Conservation (phyloP, 30 jellyfish, hydroid and myxozoan genomes). For the Nemopilema nomurai region DNA sequence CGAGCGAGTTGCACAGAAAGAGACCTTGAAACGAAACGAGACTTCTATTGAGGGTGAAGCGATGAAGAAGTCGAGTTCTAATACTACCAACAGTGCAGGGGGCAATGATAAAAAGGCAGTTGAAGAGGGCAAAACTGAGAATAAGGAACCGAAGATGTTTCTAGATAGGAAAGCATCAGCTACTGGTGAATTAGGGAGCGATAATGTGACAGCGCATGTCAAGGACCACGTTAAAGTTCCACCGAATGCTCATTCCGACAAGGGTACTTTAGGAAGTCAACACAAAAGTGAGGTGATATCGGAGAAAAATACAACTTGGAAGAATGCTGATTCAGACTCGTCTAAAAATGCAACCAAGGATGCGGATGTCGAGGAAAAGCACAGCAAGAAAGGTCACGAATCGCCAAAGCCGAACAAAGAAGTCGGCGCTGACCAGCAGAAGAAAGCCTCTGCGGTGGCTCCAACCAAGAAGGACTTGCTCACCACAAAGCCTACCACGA, state of each 20-base stretch:
- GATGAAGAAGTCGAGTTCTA: not conserved
- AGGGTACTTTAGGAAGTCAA: not conserved
- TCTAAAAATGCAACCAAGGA: not conserved
- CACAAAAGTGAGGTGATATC: conserved; percentile 31
- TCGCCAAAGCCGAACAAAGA: not conserved
- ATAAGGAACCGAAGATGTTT: conserved; percentile 14
- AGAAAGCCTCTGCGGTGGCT: conserved; percentile 2
- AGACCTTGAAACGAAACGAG: not conserved
- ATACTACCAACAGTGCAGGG: not conserved
- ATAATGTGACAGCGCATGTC: not conserved
- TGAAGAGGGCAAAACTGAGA: conserved; percentile 32
- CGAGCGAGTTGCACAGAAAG: not conserved
- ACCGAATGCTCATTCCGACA: not conserved
- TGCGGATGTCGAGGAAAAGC: not conserved
- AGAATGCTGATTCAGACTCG: not conserved
- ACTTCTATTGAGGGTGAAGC: not conserved
- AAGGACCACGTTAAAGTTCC: not conserved
- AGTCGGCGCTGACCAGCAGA: not conserved
- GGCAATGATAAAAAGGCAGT: not conserved
- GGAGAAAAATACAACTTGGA: conserved; percentile 34
- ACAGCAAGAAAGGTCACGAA: not conserved
- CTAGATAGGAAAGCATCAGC: conserved; percentile 64
- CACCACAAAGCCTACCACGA: conserved; percentile 26
- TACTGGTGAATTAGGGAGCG: conserved; percentile 36
- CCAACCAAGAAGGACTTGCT: conserved; percentile 15